These are phyloP conservation scores for Hucho hucho DNA, from an alignment of 2,113 vertebrate species.

Conservation along the genomic window DNA sequence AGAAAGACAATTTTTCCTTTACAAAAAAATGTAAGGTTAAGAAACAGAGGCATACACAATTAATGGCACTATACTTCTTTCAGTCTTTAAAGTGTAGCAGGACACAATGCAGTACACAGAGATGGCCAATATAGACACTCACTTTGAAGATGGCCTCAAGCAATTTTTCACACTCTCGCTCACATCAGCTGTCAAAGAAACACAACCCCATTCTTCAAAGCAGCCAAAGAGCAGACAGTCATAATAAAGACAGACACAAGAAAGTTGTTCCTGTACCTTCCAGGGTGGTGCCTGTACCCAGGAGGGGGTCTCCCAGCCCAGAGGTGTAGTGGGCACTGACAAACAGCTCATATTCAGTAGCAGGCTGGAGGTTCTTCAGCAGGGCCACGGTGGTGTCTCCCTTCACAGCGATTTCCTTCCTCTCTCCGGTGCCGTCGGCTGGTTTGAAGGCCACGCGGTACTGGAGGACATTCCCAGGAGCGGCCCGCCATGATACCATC, in stretches of 20 bases:
- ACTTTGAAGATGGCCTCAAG: slow-evolving; percentile 14
- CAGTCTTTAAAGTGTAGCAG: slow-evolving; percentile 1
- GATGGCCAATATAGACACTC: background rate
- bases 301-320: slow-evolving; percentile 85
- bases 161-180: slow-evolving; percentile 22
- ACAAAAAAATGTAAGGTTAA: background rate
- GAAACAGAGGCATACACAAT: background rate
- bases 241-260: background rate
- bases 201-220: slow-evolving; percentile 13
- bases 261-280: slow-evolving; percentile 81
- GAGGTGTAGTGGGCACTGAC: slow-evolving; percentile 88
- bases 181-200: slow-evolving; percentile 9
- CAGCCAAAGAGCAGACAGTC: too few relatives aligned
- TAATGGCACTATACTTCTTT: background rate
- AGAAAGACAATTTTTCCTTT: background rate
- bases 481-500: slow-evolving; percentile 85
- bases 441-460: slow-evolving; percentile 87
- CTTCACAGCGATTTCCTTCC: slow-evolving; percentile 82
- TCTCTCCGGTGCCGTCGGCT: slow-evolving; percentile 78
- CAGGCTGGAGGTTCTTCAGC: slow-evolving; percentile 81
- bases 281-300: slow-evolving; percentile 88
- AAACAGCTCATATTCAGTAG: slow-evolving; percentile 86
- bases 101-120: slow-evolving; percentile 12
- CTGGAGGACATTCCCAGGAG: slow-evolving; percentile 88
- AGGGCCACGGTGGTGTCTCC: slow-evolving; percentile 77